These are phyloP conservation scores for Coccyzus lansbergi DNA, from an alignment of 2,797 vertebrate species.

Conservation along the genomic window DNA sequence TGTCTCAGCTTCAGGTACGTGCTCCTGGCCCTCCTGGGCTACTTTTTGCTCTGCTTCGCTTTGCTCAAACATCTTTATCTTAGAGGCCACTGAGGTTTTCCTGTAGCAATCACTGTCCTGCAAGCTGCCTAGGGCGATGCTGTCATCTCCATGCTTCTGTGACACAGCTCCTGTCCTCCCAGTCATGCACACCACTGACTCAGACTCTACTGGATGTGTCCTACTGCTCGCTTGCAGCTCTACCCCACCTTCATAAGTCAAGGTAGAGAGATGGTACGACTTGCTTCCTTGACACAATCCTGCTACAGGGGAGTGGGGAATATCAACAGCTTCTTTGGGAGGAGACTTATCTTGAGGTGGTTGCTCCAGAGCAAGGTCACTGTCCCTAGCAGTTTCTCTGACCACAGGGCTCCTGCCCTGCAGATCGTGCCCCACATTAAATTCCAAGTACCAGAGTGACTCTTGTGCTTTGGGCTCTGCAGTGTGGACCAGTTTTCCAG, in stretches of 20 bases:
- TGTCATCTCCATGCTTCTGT: neutral
- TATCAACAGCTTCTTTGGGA: neutral
- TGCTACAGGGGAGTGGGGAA: neutral
- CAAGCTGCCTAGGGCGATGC: neutral
- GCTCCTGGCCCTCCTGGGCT: neutral
- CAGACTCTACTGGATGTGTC: slow-evolving; percentile 18
- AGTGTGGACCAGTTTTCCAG: neutral
- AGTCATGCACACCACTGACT: fast-evolving
- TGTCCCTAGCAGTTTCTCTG: neutral
- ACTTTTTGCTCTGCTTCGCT: neutral
- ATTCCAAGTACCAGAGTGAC: neutral
- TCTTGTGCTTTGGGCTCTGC: neutral
- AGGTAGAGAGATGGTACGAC: neutral
- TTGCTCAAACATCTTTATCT: slow-evolving; percentile 80
- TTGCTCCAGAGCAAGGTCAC: neutral
- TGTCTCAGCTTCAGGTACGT: neutral
- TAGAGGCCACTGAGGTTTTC: slow-evolving; percentile 76
- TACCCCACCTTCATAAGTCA: neutral
- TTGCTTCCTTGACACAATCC: neutral
- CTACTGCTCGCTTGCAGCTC: neutral
- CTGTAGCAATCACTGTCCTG: slow-evolving; percentile 33
- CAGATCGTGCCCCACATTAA: neutral
- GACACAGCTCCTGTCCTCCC: neutral
- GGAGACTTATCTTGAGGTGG: neutral
- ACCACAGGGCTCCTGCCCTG: neutral